Percentiles rank a stretch among this genome's conserved stretches.
Evolutionary conservation across 2,888 invertebrate genomes (phyloP).

Genomic region (Tineola bisselliella): DNA sequence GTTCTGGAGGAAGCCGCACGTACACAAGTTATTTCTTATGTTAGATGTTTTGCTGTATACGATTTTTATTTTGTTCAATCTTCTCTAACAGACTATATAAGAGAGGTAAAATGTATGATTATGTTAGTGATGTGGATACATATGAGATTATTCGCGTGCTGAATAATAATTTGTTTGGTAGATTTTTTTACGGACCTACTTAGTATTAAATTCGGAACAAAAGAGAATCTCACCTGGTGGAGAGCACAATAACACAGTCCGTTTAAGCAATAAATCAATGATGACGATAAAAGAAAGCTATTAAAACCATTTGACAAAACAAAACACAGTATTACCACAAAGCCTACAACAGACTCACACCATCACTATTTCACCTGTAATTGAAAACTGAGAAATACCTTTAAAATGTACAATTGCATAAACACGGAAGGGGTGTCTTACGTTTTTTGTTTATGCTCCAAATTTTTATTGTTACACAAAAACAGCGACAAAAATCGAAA

Average conservation of each 20-base stretch:
- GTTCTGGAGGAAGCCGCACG: slow-evolving; percentile 38
- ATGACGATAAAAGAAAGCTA: slow-evolving; percentile 55
- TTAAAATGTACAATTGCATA: slow-evolving; percentile 32
- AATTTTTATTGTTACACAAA: slow-evolving; percentile 54
- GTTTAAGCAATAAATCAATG: slow-evolving; percentile 49
- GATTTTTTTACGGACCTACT: neutral
- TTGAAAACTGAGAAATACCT: slow-evolving; percentile 51
- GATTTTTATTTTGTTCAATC: slow-evolving; percentile 8
- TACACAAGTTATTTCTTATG: slow-evolving; percentile 35
- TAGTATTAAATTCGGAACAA: neutral
- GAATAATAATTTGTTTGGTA: neutral
- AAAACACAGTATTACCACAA: slow-evolving; percentile 55
- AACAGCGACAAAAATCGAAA: slow-evolving; percentile 43
- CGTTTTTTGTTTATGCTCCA: slow-evolving; percentile 57
- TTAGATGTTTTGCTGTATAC: slow-evolving; percentile 6
- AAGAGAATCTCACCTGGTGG: neutral
- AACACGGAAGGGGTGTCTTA: slow-evolving; percentile 52
- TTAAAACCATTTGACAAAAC: slow-evolving; percentile 42
- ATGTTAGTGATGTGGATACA: neutral
- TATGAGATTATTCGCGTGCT: neutral
- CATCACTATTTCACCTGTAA: slow-evolving; percentile 64
- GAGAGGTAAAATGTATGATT: neutral
- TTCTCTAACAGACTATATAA: neutral
- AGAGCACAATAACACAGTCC: neutral
- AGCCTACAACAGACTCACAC: slow-evolving; percentile 30